A percentile compares a stretch with the other conserved stretches of the same genome.
phyloP scores from a whole-genome alignment of 2,888 invertebrate species.

The Xylota sylvarum region DNA sequence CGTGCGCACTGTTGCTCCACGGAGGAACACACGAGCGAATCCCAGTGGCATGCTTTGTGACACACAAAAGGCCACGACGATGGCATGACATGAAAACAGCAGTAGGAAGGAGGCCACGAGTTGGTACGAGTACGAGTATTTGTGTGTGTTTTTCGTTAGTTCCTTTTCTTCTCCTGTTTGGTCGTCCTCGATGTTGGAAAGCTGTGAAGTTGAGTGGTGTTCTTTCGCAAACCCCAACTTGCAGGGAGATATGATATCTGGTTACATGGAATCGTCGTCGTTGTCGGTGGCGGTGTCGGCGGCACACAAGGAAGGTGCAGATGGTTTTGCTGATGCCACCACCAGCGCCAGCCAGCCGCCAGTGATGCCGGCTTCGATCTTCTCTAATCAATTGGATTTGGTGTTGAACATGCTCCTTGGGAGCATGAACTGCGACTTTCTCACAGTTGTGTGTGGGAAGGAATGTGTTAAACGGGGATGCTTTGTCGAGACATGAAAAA shows the following conservation, averaged over 20 bases:
- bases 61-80: slow-evolving; percentile 50
- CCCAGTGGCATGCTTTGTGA: slow-evolving; percentile 66
- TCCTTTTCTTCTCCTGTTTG: slow-evolving; percentile 30
- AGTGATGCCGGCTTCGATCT: slow-evolving; percentile 69
- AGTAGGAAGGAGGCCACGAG: slow-evolving; percentile 47
- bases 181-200: slow-evolving; percentile 42
- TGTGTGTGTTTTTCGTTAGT: slow-evolving; percentile 14
- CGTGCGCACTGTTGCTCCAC: slow-evolving; percentile 71
- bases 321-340: slow-evolving; percentile 42
- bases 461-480: slow-evolving; percentile 9
- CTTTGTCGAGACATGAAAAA: slow-evolving; percentile 38
- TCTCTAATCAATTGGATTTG: slow-evolving; percentile 73
- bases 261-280: slow-evolving; percentile 63
- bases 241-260: slow-evolving; percentile 62
- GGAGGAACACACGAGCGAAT: slow-evolving; percentile 45
- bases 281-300: slow-evolving; percentile 25
- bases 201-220: slow-evolving; percentile 54
- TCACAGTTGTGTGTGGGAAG: slow-evolving; percentile 30
- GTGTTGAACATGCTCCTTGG: slow-evolving; percentile 76
- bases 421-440: slow-evolving; percentile 71
- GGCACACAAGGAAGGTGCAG: slow-evolving; percentile 52
- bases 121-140: not conserved
- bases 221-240: slow-evolving; percentile 52
- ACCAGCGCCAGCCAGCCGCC: slow-evolving; percentile 31
- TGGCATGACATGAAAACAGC: slow-evolving; percentile 28